These are phyloP conservation scores for Tridacna crocea DNA, from an alignment of 2,888 invertebrate species.

Conservation along the genomic window DNA sequence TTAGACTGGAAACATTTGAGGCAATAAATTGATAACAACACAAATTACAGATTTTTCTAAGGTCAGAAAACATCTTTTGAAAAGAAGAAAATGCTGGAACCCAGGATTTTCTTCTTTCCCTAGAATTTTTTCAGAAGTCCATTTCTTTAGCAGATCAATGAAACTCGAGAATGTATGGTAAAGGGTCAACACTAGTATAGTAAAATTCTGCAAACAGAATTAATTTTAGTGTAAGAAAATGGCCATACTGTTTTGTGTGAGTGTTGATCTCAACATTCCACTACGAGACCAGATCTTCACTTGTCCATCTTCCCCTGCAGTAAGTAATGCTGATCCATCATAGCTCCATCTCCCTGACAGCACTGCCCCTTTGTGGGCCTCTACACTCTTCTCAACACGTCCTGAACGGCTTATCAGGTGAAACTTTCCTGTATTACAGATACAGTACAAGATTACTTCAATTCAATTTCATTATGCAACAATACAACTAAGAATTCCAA, in stretches of 20 bases:
- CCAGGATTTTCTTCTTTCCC: background rate
- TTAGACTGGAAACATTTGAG: too few relatives aligned
- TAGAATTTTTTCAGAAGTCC: background rate
- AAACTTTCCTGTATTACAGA: conserved; percentile 88
- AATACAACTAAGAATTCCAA: too few relatives aligned
- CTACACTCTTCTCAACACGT: conserved; percentile 95
- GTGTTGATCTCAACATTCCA: conserved; percentile 94
- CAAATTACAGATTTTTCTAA: background rate
- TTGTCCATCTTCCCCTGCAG: conserved; percentile 98
- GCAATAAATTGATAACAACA: too few relatives aligned
- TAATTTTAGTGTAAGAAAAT: background rate
- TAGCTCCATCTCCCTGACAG: conserved; percentile 96
- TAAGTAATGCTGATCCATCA: conserved; percentile 97
- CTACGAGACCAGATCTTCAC: conserved; percentile 99
- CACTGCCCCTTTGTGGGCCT: conserved; percentile 95
- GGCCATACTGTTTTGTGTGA: conserved; percentile 90
- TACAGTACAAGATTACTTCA: background rate
- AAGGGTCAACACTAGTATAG: too few relatives aligned
- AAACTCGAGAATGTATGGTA: too few relatives aligned
- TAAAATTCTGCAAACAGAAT: too few relatives aligned
- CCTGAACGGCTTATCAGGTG: conserved; percentile 95
- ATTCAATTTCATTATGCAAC: background rate
- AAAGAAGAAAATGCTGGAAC: background rate
- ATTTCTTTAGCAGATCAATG: too few relatives aligned
- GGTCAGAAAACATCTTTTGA: background rate